Evolutionary conservation across 2,113 vertebrate species (phyloP).

Genomic region (Ondatra zibethicus): DNA sequence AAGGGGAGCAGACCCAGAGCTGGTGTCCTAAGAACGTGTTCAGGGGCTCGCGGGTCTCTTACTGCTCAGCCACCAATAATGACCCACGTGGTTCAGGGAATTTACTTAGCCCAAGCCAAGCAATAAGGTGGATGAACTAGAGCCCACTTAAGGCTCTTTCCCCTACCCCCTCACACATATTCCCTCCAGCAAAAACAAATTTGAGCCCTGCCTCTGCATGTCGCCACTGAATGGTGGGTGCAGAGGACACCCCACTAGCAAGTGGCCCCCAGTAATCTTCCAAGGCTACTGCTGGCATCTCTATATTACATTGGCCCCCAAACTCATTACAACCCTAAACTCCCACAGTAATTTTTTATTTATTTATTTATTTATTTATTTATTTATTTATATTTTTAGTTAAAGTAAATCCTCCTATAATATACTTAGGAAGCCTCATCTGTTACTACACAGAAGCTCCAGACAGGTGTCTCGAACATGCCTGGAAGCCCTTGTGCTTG

Average conservation of each 20-base stretch:
- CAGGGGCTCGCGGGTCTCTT: not conserved
- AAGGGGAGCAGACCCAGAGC: not conserved
- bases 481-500: not conserved
- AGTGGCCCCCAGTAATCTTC: not conserved
- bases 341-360: not conserved
- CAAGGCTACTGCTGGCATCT: not conserved
- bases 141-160: not conserved
- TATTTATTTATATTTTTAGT: not conserved
- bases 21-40: not conserved
- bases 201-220: not conserved
- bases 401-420: not conserved
- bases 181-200: not conserved
- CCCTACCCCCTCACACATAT: too few species aligned
- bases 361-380: too few species aligned
- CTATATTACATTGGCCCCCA: not conserved
- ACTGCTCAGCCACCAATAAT: not conserved
- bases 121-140: not conserved
- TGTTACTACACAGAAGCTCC: not conserved
- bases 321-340: not conserved
- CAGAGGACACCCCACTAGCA: not conserved
- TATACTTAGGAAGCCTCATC: constrained; percentile 21
- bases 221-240: not conserved
- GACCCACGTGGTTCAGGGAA: not conserved
- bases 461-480: rapidly evolving
- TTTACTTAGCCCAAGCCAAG: not conserved